Base-by-base conservation (phyloP, 2,797 vertebrate genomes). In the Macrochelys suwanniensis region DNA sequence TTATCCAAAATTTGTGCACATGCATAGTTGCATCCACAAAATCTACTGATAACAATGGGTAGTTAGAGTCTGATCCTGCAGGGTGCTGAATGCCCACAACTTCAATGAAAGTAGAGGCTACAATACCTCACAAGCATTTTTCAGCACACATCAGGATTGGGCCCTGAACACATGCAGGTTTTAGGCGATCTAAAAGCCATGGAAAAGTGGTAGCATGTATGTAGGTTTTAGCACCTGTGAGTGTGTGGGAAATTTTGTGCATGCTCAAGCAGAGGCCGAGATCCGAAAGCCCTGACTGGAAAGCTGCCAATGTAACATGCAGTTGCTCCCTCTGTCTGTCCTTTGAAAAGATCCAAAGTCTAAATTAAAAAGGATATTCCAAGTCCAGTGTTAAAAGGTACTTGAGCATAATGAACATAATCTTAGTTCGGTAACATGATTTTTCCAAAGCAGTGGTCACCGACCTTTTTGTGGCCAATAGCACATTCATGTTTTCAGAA, bases 361-460 rank as follows among this genome's bases (percentile, higher is more conserved):
- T 76, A 47, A 76, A 76, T 28, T 76, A 47, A 13, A 76, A 76
- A 26, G 42, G 71, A 45, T 28, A 87, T 65, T 85, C 93, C 80
- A 59, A 68, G 71, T 1, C 19, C n/a, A 8, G 5, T 16, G 84
- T 89, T 95, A 91, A 95, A 94, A 94, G 53, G 45, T 59, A 92
- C 92, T 61, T 23, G 59, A 92, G 92, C 95, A 91, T 89, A 96
- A 95, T 97, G 96, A 94, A 82, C 89, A 88, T 96, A 93, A 85
- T 87, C 95, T 94, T 91, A 65, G 85, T 96, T 97, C 92, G 25
- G 4, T 93, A 97, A 97, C 31, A 1, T 53, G 80, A 96, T 91
- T 97, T 93, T 97, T 94, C 94, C 95, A 53, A 94, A 96, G 94
- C 87, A 80, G n/a, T n/a, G n/a, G n/a, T n/a, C n/a, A n/a, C n/a